Percentiles rank a stretch among this genome's conserved stretches.
phyloP scores from a whole-genome alignment of 2,797 vertebrate species.

The Dromococcyx pavoninus region DNA sequence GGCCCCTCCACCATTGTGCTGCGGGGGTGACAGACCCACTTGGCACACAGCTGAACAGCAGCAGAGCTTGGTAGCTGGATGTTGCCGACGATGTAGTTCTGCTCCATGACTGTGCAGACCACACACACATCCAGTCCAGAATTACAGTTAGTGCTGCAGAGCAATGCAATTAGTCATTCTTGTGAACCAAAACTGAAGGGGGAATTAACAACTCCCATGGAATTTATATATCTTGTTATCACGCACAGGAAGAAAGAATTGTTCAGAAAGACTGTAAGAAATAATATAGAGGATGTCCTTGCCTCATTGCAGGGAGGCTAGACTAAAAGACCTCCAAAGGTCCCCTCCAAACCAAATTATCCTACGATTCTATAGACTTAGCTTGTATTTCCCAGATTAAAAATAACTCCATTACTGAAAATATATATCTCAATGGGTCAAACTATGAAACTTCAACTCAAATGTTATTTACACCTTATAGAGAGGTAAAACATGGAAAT shows the following conservation, averaged over 20 bases:
- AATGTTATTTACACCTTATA: background rate
- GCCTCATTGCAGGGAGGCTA: background rate
- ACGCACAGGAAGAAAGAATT: background rate
- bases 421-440: background rate
- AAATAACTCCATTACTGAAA: background rate
- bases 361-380: background rate
- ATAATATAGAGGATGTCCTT: background rate
- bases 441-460: background rate
- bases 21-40: background rate
- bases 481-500: background rate
- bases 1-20: too few relatives aligned
- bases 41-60: background rate
- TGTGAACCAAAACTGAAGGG: background rate
- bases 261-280: background rate
- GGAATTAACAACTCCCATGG: background rate
- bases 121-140: background rate
- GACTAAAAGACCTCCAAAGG: background rate
- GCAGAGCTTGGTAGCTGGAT: too few relatives aligned
- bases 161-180: background rate
- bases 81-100: accelerated
- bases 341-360: background rate
- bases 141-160: too few relatives aligned
- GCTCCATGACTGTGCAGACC: background rate
- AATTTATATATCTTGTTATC: background rate
- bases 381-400: background rate